Evolutionary conservation across 2,888 invertebrate genomes (phyloP).

Genomic region (Rhagonycha lutea): DNA sequence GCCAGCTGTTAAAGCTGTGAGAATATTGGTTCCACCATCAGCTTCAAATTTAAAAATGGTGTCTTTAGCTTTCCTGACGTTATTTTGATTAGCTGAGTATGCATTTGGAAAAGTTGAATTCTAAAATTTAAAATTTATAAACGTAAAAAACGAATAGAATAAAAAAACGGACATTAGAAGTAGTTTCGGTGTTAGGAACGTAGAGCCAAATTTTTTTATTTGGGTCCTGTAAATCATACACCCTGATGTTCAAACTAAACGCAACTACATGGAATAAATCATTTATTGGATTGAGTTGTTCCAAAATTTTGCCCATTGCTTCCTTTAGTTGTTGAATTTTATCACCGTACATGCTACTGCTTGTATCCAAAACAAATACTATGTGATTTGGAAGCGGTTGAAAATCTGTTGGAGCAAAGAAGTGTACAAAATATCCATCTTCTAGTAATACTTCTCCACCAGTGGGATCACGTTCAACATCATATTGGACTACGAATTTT

Average conservation of each 20-base stretch:
- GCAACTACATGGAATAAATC: slow-evolving; percentile 72
- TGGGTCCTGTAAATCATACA: slow-evolving; percentile 60
- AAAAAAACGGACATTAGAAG: too few relatives aligned
- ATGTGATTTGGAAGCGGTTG: slow-evolving; percentile 67
- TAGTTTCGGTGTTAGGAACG: neutral
- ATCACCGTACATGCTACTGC: slow-evolving; percentile 73
- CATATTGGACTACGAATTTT: slow-evolving; percentile 68
- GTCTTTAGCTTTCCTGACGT: slow-evolving; percentile 63
- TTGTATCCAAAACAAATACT: slow-evolving; percentile 76
- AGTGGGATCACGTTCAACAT: slow-evolving; percentile 63
- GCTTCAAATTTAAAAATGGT: slow-evolving; percentile 62
- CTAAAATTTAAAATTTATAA: slow-evolving; percentile 24
- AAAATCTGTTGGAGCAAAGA: slow-evolving; percentile 68
- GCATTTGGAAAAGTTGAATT: slow-evolving; percentile 56
- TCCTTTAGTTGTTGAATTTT: slow-evolving; percentile 68
- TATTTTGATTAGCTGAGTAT: slow-evolving; percentile 58
- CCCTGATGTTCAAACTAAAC: slow-evolving; percentile 60
- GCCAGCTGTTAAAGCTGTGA: slow-evolving; percentile 64
- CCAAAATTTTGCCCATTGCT: slow-evolving; percentile 70
- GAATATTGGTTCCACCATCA: slow-evolving; percentile 70
- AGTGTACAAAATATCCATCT: slow-evolving; percentile 76
- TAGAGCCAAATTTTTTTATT: slow-evolving; percentile 44
- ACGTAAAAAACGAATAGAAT: too few relatives aligned
- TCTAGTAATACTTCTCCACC: slow-evolving; percentile 66
- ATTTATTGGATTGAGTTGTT: slow-evolving; percentile 61